These are phyloP conservation scores for Tribolium freemani DNA, from an alignment of 2,888 invertebrate genomes.

Conservation along the genomic window DNA sequence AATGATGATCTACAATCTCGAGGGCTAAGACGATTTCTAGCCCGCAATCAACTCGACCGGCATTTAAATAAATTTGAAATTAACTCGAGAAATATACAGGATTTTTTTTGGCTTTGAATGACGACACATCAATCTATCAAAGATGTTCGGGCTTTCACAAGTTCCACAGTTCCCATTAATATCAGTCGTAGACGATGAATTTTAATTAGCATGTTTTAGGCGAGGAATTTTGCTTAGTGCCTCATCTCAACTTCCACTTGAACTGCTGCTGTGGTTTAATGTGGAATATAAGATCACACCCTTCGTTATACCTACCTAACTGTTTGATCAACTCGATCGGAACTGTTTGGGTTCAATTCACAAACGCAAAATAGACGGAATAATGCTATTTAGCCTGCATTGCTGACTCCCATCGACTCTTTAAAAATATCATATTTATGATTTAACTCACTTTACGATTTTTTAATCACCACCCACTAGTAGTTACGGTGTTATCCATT, in stretches of 20 bases:
- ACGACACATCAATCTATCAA: slow-evolving; percentile 22
- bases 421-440: too few species aligned
- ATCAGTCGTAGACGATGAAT: slow-evolving; percentile 38
- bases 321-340: slow-evolving; percentile 15
- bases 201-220: slow-evolving; percentile 38
- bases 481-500: too few species aligned
- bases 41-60: slow-evolving; percentile 9
- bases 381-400: background rate
- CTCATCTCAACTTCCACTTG: slow-evolving; percentile 19
- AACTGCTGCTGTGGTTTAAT: slow-evolving; percentile 32
- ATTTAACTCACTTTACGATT: too few species aligned
- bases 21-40: slow-evolving; percentile 13
- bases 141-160: slow-evolving; percentile 18
- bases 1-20: slow-evolving; percentile 26
- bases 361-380: slow-evolving; percentile 8
- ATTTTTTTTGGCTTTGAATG: slow-evolving; percentile 12
- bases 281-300: slow-evolving; percentile 30
- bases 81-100: background rate
- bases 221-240: slow-evolving; percentile 26
- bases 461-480: too few species aligned
- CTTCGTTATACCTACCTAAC: slow-evolving; percentile 3
- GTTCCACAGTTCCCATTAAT: slow-evolving; percentile 34
- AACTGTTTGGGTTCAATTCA: slow-evolving; percentile 12
- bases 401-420: background rate
- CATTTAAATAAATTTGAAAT: slow-evolving; percentile 30